Base-by-base conservation (phyloP, 2,888 invertebrate genomes). In the Zaprionus bogoriensis region DNA sequence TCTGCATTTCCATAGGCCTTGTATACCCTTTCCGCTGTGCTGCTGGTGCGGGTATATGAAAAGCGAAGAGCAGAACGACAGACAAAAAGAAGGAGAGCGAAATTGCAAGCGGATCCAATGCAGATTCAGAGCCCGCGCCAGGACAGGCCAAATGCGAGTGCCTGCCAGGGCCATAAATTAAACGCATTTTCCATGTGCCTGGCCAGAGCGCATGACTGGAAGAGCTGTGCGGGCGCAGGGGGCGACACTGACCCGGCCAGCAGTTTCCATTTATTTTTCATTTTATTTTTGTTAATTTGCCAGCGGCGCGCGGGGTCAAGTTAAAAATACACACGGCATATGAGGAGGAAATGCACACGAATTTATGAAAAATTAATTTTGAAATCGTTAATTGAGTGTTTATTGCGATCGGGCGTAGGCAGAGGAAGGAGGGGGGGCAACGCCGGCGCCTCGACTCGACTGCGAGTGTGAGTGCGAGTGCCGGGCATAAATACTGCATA, bases 371-470 rank as follows among this genome's bases (percentile, higher is more conserved):
- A 88, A 87, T 87, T 87, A 84, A 87, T 89, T 89, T 84, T 77
- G 58, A 87, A 87, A 87, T 86, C 82, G 87, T 89, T 89, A 89
- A 89, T 89, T 88, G 89, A 89, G 89, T 89, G 89, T 89, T 89
- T 89, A 89, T 89, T 87, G 85, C 84, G 61, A 80, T 78, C 77
- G 78, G 70, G 69, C 67, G 73, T 74, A 77, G 23, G 64, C 64
- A 72, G 67, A 73, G 73, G 67, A 20, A 71, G 61, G 70, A 51
- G 39, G 70, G 51, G n/a, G n/a, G n/a, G 73, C 72, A 19, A 65
- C 72, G 72, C 52, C 46, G 72, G 53, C 72, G 66, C 72, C 52
- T 41, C 9, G n/a, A n/a, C n/a, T n/a, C 22, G 51, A 41, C 45
- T 25, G 7, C 9, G 52, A 50, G 55, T 69, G 6, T n/a, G 36